Base-by-base conservation (phyloP, 2,888 invertebrate genomes). In the Perdita meconis region DNA sequence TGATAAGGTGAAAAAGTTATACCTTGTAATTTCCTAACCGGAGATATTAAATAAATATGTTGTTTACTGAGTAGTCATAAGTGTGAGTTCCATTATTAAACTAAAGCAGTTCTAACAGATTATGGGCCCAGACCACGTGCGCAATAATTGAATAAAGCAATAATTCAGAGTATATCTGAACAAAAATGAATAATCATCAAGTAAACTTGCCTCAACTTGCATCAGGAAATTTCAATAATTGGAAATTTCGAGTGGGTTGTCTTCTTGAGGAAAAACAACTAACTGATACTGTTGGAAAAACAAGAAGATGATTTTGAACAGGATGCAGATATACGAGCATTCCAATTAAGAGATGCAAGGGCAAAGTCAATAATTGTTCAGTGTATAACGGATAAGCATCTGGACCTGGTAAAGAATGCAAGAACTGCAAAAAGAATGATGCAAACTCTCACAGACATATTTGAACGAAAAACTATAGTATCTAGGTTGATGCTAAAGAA, bases 81-180 rank as follows among this genome's bases (percentile, higher is more conserved):
- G n/a, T n/a, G n/a, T n/a, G n/a, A n/a, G n/a, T n/a, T n/a, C n/a
- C n/a, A n/a, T n/a, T n/a, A n/a, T n/a, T n/a, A n/a, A n/a, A n/a
- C n/a, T n/a, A n/a, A n/a, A n/a, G n/a, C n/a, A n/a, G n/a, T n/a
- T 16, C 6, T 6, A 47, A 47, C 0, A 47, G 19, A 22, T 47
- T 47, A 47, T 47, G 47, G 47, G 47, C 47, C 47, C 47, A 47
- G 47, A 16, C 47, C 22, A 47, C 47, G 47, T 22, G 47, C 0
- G 19, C 22, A 22, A n/a, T 2, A 47, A 40, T 40, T 40, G 13
- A 47, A 12, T n/a, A 0, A 19, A 22, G 22, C 10, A 47, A 12
- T 22, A 8, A n/a, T 5, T 1, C 13, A 13, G 22, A 50, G 13
- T 22, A 22, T 12, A 24, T 22, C 8, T 10, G 3, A 22, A 50